Base-by-base conservation (phyloP, 2,888 invertebrate genomes). In the Dermolepida albohirtum region DNA sequence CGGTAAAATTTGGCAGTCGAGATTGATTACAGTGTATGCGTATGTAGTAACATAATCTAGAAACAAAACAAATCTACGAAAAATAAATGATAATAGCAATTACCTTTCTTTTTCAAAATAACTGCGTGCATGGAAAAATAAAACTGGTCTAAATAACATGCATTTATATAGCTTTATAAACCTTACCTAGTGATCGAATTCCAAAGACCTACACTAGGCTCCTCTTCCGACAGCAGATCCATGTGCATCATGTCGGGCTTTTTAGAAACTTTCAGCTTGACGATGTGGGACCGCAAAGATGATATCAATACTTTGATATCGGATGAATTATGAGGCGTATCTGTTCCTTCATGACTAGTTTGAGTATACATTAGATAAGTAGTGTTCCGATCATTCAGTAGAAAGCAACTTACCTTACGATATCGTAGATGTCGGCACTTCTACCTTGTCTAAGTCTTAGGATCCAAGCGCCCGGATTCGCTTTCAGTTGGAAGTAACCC, bases 401-500 rank as follows among this genome's bases (percentile, higher is more conserved):
- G 8, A 14, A 16, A 66, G 66, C 70, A 70, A 76, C 81, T 79
- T 81, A 89, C 90, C 90, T 90, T 64, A 90, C 89, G 75, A 99
- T 96, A 76, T 96, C 93, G 81, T 98, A 99, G 71, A 99, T 95
- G 68, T 99, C 98, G 1, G 91, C 89, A 1, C 98, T 98, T 73
- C 97, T 89, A 5, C 99, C 99, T 52, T 97, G 95, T 34, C 99
- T 86, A 4, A 99, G 86, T 5, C 91, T 87, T 69, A 99, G 83
- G 17, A 92, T 85, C 98, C 98, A 99, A 8, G 96, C 94, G 0
- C 99, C 99, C 1, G 99, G 98, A 82, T 95, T 96, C 0, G 98
- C 98, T 85, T 98, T 98, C 34, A 99, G 85, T 85, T 97, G 96
- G 86, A 99, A 98, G 84, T 99, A 99, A 11, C 99, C 99, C 75